A percentile compares a stretch with the other conserved stretches of the same genome.
Conservation (phyloP, 2,797 vertebrate genomes). For the Lepus oiostolus region DNA sequence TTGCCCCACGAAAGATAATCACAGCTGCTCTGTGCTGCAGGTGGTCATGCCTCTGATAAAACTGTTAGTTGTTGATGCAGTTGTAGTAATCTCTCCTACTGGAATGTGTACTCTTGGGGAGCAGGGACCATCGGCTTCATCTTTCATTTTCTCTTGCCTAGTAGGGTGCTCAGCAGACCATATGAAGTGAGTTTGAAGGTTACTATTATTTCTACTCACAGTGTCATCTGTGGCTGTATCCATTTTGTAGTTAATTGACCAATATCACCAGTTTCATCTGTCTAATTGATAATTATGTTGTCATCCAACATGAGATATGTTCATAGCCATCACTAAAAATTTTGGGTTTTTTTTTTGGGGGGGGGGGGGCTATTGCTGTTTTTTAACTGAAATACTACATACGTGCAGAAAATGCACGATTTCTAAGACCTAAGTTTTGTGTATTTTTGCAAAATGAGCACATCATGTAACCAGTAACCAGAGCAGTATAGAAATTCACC, state of each 20-base stretch:
- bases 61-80: neutral
- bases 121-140: neutral
- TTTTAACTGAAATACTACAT: neutral
- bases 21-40: neutral
- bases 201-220: neutral
- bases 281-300: neutral
- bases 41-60: neutral
- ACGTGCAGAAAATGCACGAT: neutral
- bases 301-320: neutral
- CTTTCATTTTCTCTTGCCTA: neutral
- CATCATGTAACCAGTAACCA: neutral
- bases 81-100: neutral
- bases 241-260: slow-evolving; percentile 17
- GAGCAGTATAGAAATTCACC: neutral
- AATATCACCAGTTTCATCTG: neutral
- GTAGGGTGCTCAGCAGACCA: neutral
- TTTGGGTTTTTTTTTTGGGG: neutral
- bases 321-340: slow-evolving; percentile 42
- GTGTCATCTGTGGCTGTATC: neutral
- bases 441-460: slow-evolving; percentile 46
- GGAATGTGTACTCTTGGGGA: neutral
- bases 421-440: neutral
- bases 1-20: neutral
- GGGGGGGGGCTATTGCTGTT: neutral
- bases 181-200: neutral